These are phyloP conservation scores for Malurus melanocephalus DNA, from an alignment of 2,113 vertebrate genomes.

Conservation along the genomic window DNA sequence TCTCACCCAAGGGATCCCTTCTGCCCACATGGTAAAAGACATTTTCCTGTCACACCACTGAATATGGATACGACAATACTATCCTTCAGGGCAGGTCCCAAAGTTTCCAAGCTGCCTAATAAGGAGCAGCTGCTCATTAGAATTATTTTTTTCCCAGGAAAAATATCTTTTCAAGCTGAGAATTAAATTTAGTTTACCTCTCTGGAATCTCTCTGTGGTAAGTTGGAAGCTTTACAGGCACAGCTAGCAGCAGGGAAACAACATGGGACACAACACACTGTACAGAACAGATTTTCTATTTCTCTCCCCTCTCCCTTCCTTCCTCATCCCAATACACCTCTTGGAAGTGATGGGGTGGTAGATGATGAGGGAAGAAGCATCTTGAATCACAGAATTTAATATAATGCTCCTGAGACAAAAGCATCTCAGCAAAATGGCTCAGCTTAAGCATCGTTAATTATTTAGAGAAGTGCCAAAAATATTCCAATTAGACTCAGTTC, in stretches of 20 bases:
- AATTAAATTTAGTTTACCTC: not conserved
- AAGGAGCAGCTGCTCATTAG: not conserved
- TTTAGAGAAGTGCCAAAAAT: constrained; percentile 13
- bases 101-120: not conserved
- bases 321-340: not conserved
- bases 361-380: not conserved
- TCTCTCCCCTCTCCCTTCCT: not conserved
- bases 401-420: not conserved
- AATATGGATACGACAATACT: not conserved
- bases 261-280: not conserved
- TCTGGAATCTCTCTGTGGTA: not conserved
- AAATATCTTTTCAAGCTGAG: not conserved
- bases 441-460: not conserved
- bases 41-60: not conserved
- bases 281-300: not conserved
- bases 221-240: not conserved
- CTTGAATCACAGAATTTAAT: not conserved
- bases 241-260: not conserved
- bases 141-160: not conserved
- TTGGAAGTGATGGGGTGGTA: not conserved
- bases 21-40: not conserved
- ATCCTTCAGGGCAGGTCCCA: not conserved
- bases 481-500: not conserved
- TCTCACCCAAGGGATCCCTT: not conserved
- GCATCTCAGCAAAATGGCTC: not conserved